Percentiles rank a stretch among this genome's conserved stretches.
These are phyloP conservation scores for Nipponia nippon DNA, from an alignment of 2,113 vertebrate species.

Conservation along the genomic window DNA sequence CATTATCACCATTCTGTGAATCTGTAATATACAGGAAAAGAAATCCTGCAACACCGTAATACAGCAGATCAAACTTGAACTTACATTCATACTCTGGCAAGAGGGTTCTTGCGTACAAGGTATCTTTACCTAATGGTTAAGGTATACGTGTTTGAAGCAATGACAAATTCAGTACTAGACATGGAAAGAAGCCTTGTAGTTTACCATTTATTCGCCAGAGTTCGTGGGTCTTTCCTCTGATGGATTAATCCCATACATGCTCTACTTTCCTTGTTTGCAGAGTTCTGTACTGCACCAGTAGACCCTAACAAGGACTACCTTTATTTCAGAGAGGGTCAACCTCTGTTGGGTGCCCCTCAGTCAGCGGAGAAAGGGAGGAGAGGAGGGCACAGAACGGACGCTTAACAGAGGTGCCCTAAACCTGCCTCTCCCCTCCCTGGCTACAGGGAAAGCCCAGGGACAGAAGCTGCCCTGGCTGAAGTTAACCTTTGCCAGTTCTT, in stretches of 20 bases:
- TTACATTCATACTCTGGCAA: neutral
- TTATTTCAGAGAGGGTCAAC: neutral
- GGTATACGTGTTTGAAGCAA: neutral
- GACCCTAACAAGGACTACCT: neutral
- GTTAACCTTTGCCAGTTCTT: neutral
- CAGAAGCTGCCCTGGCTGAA: neutral
- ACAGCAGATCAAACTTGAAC: neutral
- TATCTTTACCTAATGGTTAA: neutral
- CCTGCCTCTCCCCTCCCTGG: neutral
- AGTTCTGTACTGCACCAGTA: neutral
- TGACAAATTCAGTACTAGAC: neutral
- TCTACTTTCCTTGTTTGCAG: neutral
- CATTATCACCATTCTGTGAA: neutral
- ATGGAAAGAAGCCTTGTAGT: neutral
- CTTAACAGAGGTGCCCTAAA: neutral
- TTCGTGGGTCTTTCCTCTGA: neutral
- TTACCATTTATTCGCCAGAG: neutral
- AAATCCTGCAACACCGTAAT: neutral
- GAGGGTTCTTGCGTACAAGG: neutral
- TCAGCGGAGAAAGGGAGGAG: neutral
- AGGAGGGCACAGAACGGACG: neutral
- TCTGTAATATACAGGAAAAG: neutral
- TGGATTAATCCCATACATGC: neutral
- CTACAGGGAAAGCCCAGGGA: neutral
- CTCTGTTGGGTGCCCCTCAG: neutral